These are phyloP conservation scores for Channa maculata DNA, from an alignment of 2,113 vertebrate genomes.

Conservation along the genomic window DNA sequence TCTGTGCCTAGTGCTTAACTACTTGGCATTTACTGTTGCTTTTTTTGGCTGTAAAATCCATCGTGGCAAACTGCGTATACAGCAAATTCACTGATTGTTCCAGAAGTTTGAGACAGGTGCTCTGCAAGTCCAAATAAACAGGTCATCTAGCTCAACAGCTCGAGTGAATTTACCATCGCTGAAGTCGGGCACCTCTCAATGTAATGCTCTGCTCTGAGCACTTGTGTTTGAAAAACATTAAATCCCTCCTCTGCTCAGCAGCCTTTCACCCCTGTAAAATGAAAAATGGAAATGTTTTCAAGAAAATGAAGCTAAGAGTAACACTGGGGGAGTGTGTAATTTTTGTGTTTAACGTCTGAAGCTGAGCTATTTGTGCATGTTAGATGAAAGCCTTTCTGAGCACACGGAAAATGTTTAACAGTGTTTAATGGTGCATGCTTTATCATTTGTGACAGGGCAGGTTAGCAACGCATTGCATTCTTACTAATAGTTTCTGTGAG, in stretches of 20 bases:
- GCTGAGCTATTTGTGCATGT: constrained; percentile 11
- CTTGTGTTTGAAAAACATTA: constrained; percentile 52
- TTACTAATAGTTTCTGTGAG: neutral
- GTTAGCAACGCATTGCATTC: neutral
- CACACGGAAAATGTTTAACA: neutral
- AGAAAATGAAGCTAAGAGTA: constrained; percentile 42
- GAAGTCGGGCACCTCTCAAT: constrained; percentile 40
- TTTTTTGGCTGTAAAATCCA: constrained; percentile 72
- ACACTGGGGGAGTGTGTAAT: constrained; percentile 11
- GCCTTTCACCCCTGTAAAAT: constrained; percentile 42
- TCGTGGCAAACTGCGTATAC: constrained; percentile 54
- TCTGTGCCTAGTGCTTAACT: constrained; percentile 42
- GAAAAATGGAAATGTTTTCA: constrained; percentile 59
- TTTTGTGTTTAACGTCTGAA: constrained; percentile 2
- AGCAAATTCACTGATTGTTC: constrained; percentile 63
- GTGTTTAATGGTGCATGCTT: neutral
- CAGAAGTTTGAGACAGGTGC: constrained; percentile 63
- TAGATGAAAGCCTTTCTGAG: neutral
- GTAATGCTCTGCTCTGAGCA: constrained; percentile 40
- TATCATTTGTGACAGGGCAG: neutral
- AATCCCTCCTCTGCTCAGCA: constrained; percentile 51
- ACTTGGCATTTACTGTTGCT: constrained; percentile 71
- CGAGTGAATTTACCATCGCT: constrained; percentile 39
- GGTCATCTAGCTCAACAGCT: constrained; percentile 66
- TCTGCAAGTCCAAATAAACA: constrained; percentile 76